phyloP scores from a whole-genome alignment of 2,888 invertebrate genomes.

The Athalia rosae region DNA sequence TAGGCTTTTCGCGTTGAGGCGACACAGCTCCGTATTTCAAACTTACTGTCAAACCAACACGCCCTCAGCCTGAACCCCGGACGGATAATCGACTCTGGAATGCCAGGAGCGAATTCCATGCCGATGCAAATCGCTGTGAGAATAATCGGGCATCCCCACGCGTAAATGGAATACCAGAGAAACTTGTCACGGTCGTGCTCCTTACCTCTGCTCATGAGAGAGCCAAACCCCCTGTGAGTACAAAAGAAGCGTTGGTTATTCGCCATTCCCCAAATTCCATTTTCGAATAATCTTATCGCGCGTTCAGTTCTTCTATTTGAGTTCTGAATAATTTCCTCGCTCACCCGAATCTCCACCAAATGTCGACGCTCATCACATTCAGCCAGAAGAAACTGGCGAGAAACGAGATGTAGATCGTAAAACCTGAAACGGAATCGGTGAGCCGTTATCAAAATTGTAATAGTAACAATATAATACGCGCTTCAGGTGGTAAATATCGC shows the following conservation, averaged over 20 bases:
- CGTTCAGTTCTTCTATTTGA: neutral
- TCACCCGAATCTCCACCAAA: slow-evolving; percentile 36
- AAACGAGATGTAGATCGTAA: slow-evolving; percentile 17
- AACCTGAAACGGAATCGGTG: slow-evolving; percentile 17
- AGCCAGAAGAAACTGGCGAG: slow-evolving; percentile 34
- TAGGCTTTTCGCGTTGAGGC: too few relatives aligned
- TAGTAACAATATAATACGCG: neutral
- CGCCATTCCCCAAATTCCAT: neutral
- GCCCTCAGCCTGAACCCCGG: slow-evolving; percentile 8
- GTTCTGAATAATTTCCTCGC: neutral
- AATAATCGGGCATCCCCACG: slow-evolving; percentile 14
- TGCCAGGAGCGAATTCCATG: slow-evolving; percentile 22
- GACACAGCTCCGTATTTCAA: neutral
- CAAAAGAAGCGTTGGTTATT: neutral
- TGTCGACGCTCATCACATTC: slow-evolving; percentile 35
- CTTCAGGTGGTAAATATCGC: too few relatives aligned
- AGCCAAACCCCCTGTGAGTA: slow-evolving; percentile 12
- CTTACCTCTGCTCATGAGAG: neutral
- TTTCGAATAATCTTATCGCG: neutral
- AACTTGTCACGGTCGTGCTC: slow-evolving; percentile 24
- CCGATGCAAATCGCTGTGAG: slow-evolving; percentile 25
- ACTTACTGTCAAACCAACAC: slow-evolving; percentile 37
- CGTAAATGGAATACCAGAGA: slow-evolving; percentile 33
- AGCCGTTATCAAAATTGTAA: neutral
- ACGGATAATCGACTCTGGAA: slow-evolving; percentile 4